Conservation (phyloP, 2,797 vertebrate species). For the Lates japonicus region DNA sequence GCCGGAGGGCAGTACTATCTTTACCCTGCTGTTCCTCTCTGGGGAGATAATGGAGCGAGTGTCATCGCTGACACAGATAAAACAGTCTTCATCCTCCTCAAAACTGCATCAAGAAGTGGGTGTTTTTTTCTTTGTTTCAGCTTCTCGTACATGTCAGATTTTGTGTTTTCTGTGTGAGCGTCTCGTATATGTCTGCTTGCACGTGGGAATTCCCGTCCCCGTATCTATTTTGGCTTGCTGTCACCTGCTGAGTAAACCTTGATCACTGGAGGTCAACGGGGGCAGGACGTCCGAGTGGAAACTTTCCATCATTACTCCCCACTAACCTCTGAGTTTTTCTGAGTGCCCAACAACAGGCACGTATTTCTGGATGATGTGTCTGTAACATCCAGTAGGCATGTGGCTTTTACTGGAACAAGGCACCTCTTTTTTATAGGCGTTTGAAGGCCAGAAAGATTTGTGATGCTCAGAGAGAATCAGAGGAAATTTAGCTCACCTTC, state of each 20-base stretch:
- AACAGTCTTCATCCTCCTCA: background rate
- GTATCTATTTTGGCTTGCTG: constrained; percentile 26
- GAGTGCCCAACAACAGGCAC: constrained; percentile 22
- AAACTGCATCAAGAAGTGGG: constrained; percentile 5
- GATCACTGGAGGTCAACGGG: background rate
- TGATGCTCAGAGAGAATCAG: constrained; percentile 18
- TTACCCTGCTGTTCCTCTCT: constrained; percentile 38
- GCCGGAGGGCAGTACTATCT: constrained; percentile 34
- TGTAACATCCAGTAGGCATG: background rate
- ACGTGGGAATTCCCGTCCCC: constrained; percentile 30
- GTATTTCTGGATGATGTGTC: constrained; percentile 40
- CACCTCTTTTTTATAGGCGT: background rate
- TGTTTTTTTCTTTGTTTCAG: background rate
- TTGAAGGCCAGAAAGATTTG: constrained; percentile 9
- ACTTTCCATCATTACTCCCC: constrained; percentile 20
- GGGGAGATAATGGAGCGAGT: constrained; percentile 3
- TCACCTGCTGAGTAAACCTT: constrained; percentile 65
- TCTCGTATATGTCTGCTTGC: background rate
- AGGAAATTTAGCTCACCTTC: constrained; percentile 46
- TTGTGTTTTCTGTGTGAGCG: background rate
- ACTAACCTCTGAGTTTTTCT: constrained; percentile 9
- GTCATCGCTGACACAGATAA: background rate
- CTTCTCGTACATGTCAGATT: background rate
- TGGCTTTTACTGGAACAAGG: constrained; percentile 50
- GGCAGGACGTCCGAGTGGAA: constrained; percentile 68